Base-by-base conservation (phyloP, 2,888 invertebrate genomes). In the Tromatobia lineatoria region DNA sequence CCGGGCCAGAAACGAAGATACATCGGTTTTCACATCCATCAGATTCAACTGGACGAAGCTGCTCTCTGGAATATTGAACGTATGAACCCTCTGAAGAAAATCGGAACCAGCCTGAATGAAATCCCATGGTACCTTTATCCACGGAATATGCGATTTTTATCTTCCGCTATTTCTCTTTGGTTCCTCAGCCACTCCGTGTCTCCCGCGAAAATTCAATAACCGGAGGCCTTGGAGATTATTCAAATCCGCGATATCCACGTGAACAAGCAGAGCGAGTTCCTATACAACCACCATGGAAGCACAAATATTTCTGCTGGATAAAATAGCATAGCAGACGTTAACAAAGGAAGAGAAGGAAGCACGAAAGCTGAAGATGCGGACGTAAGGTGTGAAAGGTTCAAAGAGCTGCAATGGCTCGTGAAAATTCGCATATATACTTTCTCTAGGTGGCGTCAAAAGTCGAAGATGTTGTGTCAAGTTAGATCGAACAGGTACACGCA, bases 211-310 rank as follows among this genome's bases (percentile, higher is more conserved):
- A 73, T 84, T 84, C 84, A 77, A 84, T 84, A 84, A 77, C 81
- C 78, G 34, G 42, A 70, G 78, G 81, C 77, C 74, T 84, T 81
- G 78, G 75, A 73, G 81, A 81, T 84, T 81, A 84, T 84, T 77
- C 81, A 84, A 84, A 84, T 81, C 74, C 42, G 20, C n/a, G 38
- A 61, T 61, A 61, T n/a, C 34, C n/a, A 20, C 45, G 45, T 13
- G 64, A 67, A 81, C 67, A 77, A 78, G 84, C 78, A 64, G 23
- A 57, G 47, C 47, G 29, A 81, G 77, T 23, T 81, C 66, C 74
- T 42, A 80, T 78, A 47, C 73, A 81, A 57, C 50, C 42, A 38
- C 34, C 25, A 23, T 11, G 11, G 64, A 15, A 23, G 54, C 38
- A 74, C 61, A 61, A 71, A 80, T 81, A 81, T 84, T 70, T 66